Evolutionary conservation across 2,113 vertebrate species (phyloP).

Genomic region (Melanotaenia duboulayi): DNA sequence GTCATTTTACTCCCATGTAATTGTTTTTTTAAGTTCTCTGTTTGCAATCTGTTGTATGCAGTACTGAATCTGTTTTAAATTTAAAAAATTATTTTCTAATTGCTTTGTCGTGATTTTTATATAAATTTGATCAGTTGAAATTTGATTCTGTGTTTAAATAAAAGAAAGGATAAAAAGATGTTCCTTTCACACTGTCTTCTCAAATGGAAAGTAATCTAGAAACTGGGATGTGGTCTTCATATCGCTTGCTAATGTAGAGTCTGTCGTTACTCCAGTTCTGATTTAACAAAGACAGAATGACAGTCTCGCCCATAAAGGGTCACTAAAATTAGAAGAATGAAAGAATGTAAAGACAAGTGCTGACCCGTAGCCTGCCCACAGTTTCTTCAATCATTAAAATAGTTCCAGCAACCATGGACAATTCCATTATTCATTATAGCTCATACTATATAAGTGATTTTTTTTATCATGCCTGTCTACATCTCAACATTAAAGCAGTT

Average conservation of each 20-base stretch:
- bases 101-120: conserved; percentile 1
- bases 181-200: conserved; percentile 23
- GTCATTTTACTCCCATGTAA: conserved; percentile 63
- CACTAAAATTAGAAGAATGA: conserved; percentile 74
- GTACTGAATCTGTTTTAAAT: conserved; percentile 10
- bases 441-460: conserved; percentile 78
- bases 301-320: conserved; percentile 76
- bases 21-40: conserved; percentile 61
- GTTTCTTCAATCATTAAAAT: conserved; percentile 86
- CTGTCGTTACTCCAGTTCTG: conserved; percentile 65
- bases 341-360: conserved; percentile 79
- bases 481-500: conserved; percentile 71
- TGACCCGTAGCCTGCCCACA: conserved; percentile 79
- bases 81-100: conserved; percentile 14
- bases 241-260: conserved; percentile 56
- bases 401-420: conserved; percentile 69
- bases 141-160: neutral
- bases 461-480: conserved; percentile 75
- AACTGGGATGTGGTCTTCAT: conserved; percentile 45
- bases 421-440: conserved; percentile 79
- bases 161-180: too few species aligned
- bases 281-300: conserved; percentile 81
- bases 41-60: conserved; percentile 21
- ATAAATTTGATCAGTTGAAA: neutral
- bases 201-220: conserved; percentile 54